Evolutionary conservation across 2,113 vertebrate genomes (phyloP).

Genomic region (Epinephelus fuscoguttatus): DNA sequence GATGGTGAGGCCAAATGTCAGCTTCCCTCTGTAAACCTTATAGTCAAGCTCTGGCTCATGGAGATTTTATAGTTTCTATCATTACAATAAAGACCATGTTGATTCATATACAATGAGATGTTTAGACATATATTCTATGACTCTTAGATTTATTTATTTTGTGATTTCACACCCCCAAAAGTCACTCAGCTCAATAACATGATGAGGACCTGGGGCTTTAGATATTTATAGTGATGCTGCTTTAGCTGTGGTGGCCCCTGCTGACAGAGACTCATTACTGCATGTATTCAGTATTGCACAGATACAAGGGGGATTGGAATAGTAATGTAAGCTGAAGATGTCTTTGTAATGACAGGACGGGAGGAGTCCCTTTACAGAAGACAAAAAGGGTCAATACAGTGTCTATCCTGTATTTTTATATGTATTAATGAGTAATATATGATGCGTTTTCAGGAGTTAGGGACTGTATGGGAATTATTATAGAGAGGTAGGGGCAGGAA

Average conservation of each 20-base stretch:
- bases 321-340: no score
- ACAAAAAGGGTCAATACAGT: background rate
- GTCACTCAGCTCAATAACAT: background rate
- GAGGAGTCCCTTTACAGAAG: background rate
- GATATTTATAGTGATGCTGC: background rate
- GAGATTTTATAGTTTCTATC: background rate
- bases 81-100: background rate
- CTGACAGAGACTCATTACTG: constrained; percentile 24
- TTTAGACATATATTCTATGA: background rate
- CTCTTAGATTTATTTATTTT: background rate
- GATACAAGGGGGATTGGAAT: accelerated
- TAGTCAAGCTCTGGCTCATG: background rate
- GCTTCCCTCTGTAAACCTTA: background rate
- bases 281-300: background rate
- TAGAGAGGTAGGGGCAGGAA: background rate
- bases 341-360: background rate
- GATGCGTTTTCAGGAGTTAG: background rate
- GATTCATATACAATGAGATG: background rate
- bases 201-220: background rate
- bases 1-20: constrained; percentile 1
- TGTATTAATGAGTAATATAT: background rate
- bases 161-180: background rate
- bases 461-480: background rate
- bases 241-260: constrained; percentile 23
- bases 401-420: no score